These are phyloP conservation scores for Aurelia sp. DNA, from an alignment of 30 jellyfish, hydroid and myxozoan species.

Conservation along the genomic window DNA sequence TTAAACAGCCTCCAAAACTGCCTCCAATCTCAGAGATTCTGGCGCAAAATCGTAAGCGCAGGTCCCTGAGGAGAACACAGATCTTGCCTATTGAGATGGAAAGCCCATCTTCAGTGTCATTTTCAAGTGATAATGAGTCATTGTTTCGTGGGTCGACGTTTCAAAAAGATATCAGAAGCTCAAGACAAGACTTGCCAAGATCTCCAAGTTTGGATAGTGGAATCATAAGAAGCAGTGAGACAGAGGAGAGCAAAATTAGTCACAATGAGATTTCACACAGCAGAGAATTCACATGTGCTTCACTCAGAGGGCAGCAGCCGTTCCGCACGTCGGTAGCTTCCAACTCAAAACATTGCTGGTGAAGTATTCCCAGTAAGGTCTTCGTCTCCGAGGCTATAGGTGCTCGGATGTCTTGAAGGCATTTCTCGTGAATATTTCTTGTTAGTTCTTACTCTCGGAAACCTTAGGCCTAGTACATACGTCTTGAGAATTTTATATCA, in stretches of 20 bases:
- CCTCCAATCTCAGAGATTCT: constrained; percentile 44
- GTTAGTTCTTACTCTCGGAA: too few relatives aligned
- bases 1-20: constrained; percentile 48
- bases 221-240: constrained; percentile 45
- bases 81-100: constrained; percentile 43
- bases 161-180: not conserved
- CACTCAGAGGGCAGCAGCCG: too few relatives aligned
- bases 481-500: too few relatives aligned
- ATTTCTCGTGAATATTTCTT: too few relatives aligned
- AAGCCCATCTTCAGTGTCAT: constrained; percentile 20
- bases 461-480: too few relatives aligned
- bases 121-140: not conserved
- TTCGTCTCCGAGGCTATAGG: too few relatives aligned
- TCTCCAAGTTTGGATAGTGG: constrained; percentile 73
- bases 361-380: too few relatives aligned
- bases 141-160: not conserved
- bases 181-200: constrained; percentile 2
- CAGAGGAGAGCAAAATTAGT: constrained; percentile 29
- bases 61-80: constrained; percentile 21
- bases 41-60: constrained; percentile 25
- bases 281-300: too few relatives aligned
- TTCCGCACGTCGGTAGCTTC: too few relatives aligned
- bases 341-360: too few relatives aligned
- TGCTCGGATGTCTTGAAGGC: too few relatives aligned
- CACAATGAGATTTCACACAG: too few relatives aligned